Base-by-base conservation (phyloP, 2,113 vertebrate genomes). In the Trichechus manatus region DNA sequence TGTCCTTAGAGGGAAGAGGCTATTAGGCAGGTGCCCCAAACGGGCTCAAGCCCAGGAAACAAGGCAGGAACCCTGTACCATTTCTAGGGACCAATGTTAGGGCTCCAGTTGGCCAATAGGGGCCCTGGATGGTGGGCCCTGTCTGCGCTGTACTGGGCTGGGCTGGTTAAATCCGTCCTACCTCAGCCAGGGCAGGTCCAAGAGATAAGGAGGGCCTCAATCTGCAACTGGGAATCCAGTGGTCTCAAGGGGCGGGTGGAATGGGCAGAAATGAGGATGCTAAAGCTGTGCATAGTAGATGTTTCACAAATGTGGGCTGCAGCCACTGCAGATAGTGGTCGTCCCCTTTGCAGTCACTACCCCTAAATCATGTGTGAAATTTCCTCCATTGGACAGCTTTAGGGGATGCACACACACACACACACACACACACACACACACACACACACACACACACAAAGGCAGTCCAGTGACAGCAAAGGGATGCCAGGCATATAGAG, bases 221-320 rank as follows among this genome's bases (percentile, higher is more conserved):
- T 15, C 47, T 63, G 29, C 13, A 15, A 22, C 17, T 3, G 9
- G 6, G 39, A 56, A 25, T 11, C 22, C 63, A 68, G 70, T 5
- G 9, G 23, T 36, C 72, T 56, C 0, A 0, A 31, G 4, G 36
- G 31, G 23, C 6, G 22, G 33, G 9, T 53, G 33, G 66, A 1
- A 29, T 68, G 74, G 0, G 70, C 77, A 79, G 63, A 2, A 1
- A 13, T 61, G 78, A 66, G 36, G 22, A 15, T 33, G 29, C 23
- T 20, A 31, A 8, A 4, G 63, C 74, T 61, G 15, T 6, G 50
- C 47, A 44, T 31, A 63, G 72, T 44, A 13, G 39, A 29, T 27
- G 68, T 68, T 79, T 72, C 33, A 20, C 68, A 23, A 95, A 59
- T 0, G 6, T 15, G 75, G 61, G 29, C 47, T 80, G 42, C 17